Evolutionary conservation across 2,113 vertebrate species (phyloP).

Genomic region (Chroicocephalus ridibundus): DNA sequence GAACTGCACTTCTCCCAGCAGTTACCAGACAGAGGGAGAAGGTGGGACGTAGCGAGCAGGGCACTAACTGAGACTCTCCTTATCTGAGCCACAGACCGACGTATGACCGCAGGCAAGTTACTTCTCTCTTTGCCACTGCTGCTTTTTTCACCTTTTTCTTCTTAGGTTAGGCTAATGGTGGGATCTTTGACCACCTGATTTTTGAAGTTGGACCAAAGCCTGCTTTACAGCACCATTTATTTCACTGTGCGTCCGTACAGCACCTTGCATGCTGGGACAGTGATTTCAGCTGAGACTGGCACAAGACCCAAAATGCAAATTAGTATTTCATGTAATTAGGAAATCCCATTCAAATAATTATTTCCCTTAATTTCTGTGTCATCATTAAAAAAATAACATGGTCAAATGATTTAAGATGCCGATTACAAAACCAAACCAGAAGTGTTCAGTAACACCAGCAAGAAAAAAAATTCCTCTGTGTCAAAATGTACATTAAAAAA

Average conservation of each 20-base stretch:
- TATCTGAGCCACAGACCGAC: neutral
- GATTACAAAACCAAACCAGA: neutral
- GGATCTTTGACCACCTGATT: neutral
- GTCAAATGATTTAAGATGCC: neutral
- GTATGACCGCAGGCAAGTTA: neutral
- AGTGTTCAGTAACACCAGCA: neutral
- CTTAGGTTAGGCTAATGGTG: neutral
- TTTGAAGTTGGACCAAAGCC: neutral
- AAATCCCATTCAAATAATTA: neutral
- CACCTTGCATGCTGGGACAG: neutral
- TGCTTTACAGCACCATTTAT: neutral
- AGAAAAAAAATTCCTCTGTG: neutral
- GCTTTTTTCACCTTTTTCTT: neutral
- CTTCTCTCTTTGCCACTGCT: neutral
- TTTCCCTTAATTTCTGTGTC: neutral
- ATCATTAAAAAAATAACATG: neutral
- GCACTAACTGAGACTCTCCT: accelerated
- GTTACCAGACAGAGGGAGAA: neutral
- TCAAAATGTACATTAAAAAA: neutral
- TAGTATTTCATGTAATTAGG: neutral
- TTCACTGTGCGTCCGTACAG: neutral
- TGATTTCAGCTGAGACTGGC: neutral
- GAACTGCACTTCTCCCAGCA: neutral
- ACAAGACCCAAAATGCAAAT: neutral
- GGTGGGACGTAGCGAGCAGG: neutral